phyloP scores from a whole-genome alignment of 2,113 vertebrate species.

The Lepus europaeus region DNA sequence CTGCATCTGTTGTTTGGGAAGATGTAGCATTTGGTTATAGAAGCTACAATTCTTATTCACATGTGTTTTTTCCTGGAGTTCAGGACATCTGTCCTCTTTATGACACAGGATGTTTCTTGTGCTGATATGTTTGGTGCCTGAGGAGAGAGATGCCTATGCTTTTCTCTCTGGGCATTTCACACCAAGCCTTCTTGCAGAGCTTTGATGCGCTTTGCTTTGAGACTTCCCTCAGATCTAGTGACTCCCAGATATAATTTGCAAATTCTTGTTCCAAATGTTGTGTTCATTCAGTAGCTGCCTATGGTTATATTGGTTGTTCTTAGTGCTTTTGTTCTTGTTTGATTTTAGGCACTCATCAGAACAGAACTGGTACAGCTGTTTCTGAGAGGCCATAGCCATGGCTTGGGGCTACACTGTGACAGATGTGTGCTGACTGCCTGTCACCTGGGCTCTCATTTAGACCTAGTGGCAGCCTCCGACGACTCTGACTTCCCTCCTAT shows the following conservation, averaged over 20 bases:
- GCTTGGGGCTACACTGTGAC: conserved; percentile 26
- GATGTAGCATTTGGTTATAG: not conserved
- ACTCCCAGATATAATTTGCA: not conserved
- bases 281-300: not conserved
- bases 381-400: not conserved
- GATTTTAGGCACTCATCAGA: conserved; percentile 43
- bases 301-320: not conserved
- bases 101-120: not conserved
- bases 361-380: conserved; percentile 54
- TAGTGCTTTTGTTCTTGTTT: not conserved
- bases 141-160: not conserved
- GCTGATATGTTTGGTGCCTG: conserved; percentile 8
- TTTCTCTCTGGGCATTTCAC: conserved; percentile 13
- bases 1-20: not conserved
- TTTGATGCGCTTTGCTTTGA: conserved; percentile 33
- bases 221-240: conserved; percentile 27
- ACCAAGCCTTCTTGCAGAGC: not conserved
- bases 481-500: not conserved
- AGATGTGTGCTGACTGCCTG: conserved; percentile 5
- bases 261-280: not conserved
- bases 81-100: conserved; percentile 1
- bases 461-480: not conserved
- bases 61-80: not conserved
- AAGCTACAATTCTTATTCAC: not conserved
- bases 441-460: conserved; percentile 32